Base-by-base conservation (phyloP, 2,888 invertebrate genomes). In the Trachelus iudaicus region DNA sequence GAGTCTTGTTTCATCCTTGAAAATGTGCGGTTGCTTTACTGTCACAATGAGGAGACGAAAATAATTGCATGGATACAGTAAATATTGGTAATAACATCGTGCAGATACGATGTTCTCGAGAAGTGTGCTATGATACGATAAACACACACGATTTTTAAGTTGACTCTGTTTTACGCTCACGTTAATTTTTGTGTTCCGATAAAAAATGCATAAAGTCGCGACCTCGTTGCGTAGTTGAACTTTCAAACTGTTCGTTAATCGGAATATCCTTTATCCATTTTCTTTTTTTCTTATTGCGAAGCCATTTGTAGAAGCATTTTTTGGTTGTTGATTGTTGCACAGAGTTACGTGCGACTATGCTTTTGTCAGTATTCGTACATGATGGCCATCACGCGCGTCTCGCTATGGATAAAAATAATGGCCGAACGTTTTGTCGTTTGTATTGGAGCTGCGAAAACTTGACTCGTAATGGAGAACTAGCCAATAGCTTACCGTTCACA, bases 1-100 rank as follows among this genome's bases (percentile, higher is more conserved):
- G 56, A 56, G 56, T 56, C 23, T 71, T 12, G 31, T 71, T 71
- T 71, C 71, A 71, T 71, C 71, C 71, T 71, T 71, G 71, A 71
- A 33, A 34, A 71, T 11, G 9, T 71, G 71, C 71, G 71, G 34
- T 34, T 13, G 71, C 71, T n/a, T 11, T 71, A 56, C 56, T 56
- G 56, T 23, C 23, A 23, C 56, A 15, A 56, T 15, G 23, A 23
- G 56, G 6, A 56, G 56, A 23, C 56, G 56, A 56, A 56, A 56
- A 9, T 56, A 15, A 23, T 56, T 23, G 23, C 23, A 56, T 23
- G 56, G 56, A 56, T 56, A 71, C 71, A 12, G n/a, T 71, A 31
- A 33, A 71, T 71, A 31, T 71, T 71, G 23, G 56, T 23, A 56
- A 56, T 56, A 56, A 56, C 23, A 9, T 56, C 23, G 56, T 23